Evolutionary conservation across 2,888 invertebrate species (phyloP), one percentile per base, ranked within the genome.

Genomic region (Pantelozetes paolii): DNA sequence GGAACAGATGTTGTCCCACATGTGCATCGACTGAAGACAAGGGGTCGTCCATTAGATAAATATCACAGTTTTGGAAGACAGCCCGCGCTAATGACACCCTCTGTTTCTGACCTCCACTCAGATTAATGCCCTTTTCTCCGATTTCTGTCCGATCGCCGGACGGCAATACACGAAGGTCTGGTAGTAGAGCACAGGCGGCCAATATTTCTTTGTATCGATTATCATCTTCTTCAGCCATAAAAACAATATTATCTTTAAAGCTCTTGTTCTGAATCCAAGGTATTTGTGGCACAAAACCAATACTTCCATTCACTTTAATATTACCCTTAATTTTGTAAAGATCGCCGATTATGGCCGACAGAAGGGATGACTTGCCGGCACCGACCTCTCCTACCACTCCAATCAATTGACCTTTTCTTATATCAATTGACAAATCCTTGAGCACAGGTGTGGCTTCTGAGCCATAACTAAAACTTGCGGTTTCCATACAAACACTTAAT

Each of bases 41-140:
- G 2, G 86, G 86, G 79, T 86, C 86, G 78, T 86, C 86, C 62
- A 86, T 78, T 1, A 86, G 80, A 78, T 84, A 84, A 62, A 86
- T 80, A 73, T 84, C 83, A 8, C 81, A 75, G 71, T 84, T 74
- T 48, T 13, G 76, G 69, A 72, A 77, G 77, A 11, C 77, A 76
- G 78, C 77, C 72, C 78, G 75, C 1, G 84, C 84, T 69, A 84
- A 76, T 71, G 81, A 81, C 3, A 84, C 81, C 64, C 84, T 77
- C 78, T 84, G 83, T 77, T 83, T 83, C 79, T 84, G 83, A 36
- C 59, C 59, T 18, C 83, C 83, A 74, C 81, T 81, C 75, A 83
- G 75, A 78, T 84, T 83, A 30, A 83, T 83, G 45, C 83, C 83
- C 82, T 83, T 85, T 79, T 85, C 85, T 70, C 85, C 85, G 69